Base-by-base conservation (phyloP, 30 jellyfish, hydroid and myxozoan species). In the Sanderia malayensis region DNA sequence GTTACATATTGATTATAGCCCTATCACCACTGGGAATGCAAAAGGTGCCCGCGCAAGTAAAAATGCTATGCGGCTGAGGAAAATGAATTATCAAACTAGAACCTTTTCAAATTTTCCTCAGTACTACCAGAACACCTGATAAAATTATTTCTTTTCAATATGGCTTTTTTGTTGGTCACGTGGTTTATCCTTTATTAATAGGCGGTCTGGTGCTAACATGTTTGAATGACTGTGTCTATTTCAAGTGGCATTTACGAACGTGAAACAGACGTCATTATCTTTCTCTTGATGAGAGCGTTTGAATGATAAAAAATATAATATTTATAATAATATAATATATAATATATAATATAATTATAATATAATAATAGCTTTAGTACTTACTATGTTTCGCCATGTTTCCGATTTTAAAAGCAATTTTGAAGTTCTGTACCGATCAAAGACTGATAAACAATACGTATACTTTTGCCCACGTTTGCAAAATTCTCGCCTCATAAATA, bases 61-160 rank as follows among this genome's bases (percentile, higher is more conserved):
- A 41, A 41, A 41, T 41, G 55, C 55, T 41, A 8, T 41, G 55
- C 55, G 55, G 55, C 55, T 41, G 55, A 41, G 55, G 55, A 41
- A 41, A 41, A n/a, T n/a, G n/a, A n/a, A n/a, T n/a, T n/a, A n/a
- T n/a, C n/a, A n/a, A n/a, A n/a, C n/a, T n/a, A n/a, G n/a, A n/a
- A n/a, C n/a, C n/a, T n/a, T n/a, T n/a, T n/a, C n/a, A n/a, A n/a
- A n/a, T n/a, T n/a, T n/a, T n/a, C n/a, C n/a, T n/a, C n/a, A n/a
- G n/a, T n/a, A n/a, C n/a, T n/a, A n/a, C n/a, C n/a, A n/a, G n/a
- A 41, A 15, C 55, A 41, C 55, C 55, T 41, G 15, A 41, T 41
- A 41, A 41, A 41, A 41, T 41, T 6, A 41, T 15, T 6, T 41
- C 55, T 41, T 41, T 41, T 41, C 55, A 41, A 41, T 41, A 41